Conservation (phyloP, 1,140 invertebrate genomes). For the Drosophila setifemur region DNA sequence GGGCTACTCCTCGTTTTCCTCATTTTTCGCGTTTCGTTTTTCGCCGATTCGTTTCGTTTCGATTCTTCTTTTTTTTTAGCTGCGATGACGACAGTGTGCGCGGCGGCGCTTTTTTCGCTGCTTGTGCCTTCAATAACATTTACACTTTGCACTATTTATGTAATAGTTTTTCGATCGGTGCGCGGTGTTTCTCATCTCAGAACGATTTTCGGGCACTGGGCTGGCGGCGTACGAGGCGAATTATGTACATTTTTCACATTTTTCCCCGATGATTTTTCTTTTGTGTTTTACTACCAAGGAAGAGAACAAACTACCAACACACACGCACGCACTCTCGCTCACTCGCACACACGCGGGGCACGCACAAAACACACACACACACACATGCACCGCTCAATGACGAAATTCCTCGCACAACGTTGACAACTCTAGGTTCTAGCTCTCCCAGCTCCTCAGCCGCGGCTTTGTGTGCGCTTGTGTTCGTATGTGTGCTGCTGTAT, state of each 20-base stretch:
- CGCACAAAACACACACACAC: slow-evolving; percentile 58
- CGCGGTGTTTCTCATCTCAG: slow-evolving; percentile 35
- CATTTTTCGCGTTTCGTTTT: slow-evolving; percentile 1
- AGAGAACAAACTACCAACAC: slow-evolving; percentile 57
- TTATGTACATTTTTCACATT: slow-evolving; percentile 63
- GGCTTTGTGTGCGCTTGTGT: slow-evolving; percentile 17
- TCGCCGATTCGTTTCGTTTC: slow-evolving; percentile 31
- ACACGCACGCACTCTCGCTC: slow-evolving; percentile 42
- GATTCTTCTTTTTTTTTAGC: slow-evolving; percentile 49
- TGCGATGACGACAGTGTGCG: slow-evolving; percentile 75
- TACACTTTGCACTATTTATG: slow-evolving; percentile 79
- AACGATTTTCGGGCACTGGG: slow-evolving; percentile 36
- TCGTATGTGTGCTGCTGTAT: slow-evolving; percentile 14
- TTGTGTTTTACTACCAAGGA: slow-evolving; percentile 69
- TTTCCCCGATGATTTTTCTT: slow-evolving; percentile 54
- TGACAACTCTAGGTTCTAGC: slow-evolving; percentile 77
- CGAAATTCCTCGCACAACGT: slow-evolving; percentile 75
- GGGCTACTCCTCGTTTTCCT: slow-evolving; percentile 51
- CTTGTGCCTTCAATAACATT: slow-evolving; percentile 75
- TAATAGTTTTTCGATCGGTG: slow-evolving; percentile 73
- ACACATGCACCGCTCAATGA: slow-evolving; percentile 64
- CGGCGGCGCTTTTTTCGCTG: slow-evolving; percentile 48
- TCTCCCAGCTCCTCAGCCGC: slow-evolving; percentile 56
- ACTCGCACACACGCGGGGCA: slow-evolving; percentile 53
- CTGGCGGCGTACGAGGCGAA: slow-evolving; percentile 19